phyloP scores from a whole-genome alignment of 1,140 invertebrate genomes.

The Plutomurus gul region DNA sequence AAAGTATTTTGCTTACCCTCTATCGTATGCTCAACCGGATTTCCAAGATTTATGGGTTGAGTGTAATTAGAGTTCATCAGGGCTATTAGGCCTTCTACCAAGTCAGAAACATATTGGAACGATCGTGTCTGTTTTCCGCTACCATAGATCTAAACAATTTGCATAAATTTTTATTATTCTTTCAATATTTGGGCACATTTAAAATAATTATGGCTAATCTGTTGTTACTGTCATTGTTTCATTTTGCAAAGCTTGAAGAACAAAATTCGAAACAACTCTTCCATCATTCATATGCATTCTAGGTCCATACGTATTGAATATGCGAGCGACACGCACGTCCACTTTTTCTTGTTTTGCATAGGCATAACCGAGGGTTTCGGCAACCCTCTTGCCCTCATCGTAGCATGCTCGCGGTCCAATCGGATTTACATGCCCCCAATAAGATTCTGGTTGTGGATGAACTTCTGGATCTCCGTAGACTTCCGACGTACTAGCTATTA shows the following conservation, averaged over 20 bases:
- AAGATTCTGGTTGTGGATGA: conserved; percentile 92
- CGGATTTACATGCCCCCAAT: conserved; percentile 99
- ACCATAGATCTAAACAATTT: conserved; percentile 77
- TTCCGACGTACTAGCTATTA: conserved; percentile 98
- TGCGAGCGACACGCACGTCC: conserved; percentile 91
- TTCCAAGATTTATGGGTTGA: conserved; percentile 93
- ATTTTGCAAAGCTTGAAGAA: conserved; percentile 93
- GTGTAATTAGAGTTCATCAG: conserved; percentile 95
- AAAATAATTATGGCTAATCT: conserved; percentile 52
- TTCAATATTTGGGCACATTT: too few species aligned
- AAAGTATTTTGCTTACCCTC: conserved; percentile 65
- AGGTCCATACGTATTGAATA: conserved; percentile 99
- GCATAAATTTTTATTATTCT: background rate
- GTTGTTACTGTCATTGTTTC: conserved; percentile 92
- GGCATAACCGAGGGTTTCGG: conserved; percentile 95
- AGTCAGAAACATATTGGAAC: conserved; percentile 97
- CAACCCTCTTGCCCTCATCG: conserved; percentile 97
- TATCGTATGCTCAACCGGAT: conserved; percentile 97
- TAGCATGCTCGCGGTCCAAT: conserved; percentile 94
- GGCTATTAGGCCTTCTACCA: conserved; percentile 90
- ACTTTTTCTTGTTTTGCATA: conserved; percentile 97
- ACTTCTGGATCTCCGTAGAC: conserved; percentile 98
- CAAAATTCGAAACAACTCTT: conserved; percentile 97
- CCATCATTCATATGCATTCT: conserved; percentile 99
- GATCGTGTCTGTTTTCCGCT: conserved; percentile 95